phyloP scores from a whole-genome alignment of 92 coral and sea anemone genomes.

The Epizoanthus ramosus region DNA sequence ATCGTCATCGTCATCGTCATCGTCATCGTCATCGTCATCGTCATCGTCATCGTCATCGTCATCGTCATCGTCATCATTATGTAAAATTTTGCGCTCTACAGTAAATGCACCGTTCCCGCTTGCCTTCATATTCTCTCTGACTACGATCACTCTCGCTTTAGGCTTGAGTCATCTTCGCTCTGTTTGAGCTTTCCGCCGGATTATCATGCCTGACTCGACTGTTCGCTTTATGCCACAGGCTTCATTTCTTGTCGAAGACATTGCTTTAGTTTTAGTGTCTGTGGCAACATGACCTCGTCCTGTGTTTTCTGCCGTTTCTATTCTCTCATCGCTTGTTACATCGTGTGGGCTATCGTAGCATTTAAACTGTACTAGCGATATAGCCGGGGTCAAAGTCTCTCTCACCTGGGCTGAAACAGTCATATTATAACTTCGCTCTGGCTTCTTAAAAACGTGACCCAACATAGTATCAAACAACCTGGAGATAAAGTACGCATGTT shows the following conservation, averaged over 20 bases:
- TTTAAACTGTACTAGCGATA: conserved; percentile 1
- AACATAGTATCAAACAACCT: background rate
- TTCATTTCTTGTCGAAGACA: background rate
- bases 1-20: background rate
- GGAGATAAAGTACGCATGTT: background rate
- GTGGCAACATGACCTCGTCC: too few relatives aligned
- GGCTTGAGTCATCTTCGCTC: too few relatives aligned
- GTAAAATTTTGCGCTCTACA: too few relatives aligned
- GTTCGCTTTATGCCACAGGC: too few relatives aligned
- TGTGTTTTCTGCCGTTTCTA: background rate
- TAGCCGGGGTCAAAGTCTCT: background rate
- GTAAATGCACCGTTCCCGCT: too few relatives aligned
- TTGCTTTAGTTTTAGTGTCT: background rate
- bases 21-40: background rate
- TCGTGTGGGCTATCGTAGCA: background rate
- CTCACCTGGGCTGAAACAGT: background rate
- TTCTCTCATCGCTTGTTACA: background rate
- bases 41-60: background rate
- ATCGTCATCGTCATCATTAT: background rate
- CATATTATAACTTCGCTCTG: background rate
- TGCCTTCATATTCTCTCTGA: too few relatives aligned
- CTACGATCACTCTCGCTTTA: too few relatives aligned
- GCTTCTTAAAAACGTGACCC: background rate
- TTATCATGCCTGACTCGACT: too few relatives aligned
- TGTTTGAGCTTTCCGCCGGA: too few relatives aligned